Base-by-base conservation (phyloP, 53 echinoderm and acorn worm species). In the Hippasteria phrygiana region DNA sequence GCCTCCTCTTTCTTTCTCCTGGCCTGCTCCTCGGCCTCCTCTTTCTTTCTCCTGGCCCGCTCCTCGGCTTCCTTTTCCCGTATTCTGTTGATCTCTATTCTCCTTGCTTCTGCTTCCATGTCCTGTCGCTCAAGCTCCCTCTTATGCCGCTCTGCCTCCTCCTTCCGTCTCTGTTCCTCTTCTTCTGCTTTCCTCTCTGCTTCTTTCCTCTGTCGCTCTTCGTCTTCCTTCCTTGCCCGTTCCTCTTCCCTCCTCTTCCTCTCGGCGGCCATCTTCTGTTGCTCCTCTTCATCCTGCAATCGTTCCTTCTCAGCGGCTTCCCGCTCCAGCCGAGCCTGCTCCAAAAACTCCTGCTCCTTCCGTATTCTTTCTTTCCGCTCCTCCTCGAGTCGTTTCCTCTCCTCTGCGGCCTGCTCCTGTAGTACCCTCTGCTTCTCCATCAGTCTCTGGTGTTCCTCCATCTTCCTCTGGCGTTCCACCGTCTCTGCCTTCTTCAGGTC, bases 351-450 rank as follows among this genome's bases (percentile, higher is more conserved):
- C 64, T 93, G 73, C 50, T 93, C 92, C 45, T 90, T 71, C 33
- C 89, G 74, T 39, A 89, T 55, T 56, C 66, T 94, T 76, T 85
- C 87, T 31, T 88, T 83, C 55, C 79, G 86, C 42, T 93, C 89
- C 62, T 80, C 92, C 72, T 87, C 90, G 36, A 73, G 37, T 17
- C 87, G 64, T 75, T 87, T 87, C 65, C 90, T 67, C 40, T 94
- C 94, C 43, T 96, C 91, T 26, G 87, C 82, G 5, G 87, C 88
- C 81, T 93, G 91, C 83, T 93, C 93, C 67, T 93, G 89, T 37
- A 96, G 89, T 37, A 81, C 55, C 67, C 62, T 77, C 59, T 87
- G 73, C 88, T 88, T 93, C 74, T 93, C 96, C 43, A 88, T 87
- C 43, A 95, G 92, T n/a, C 45, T 77, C 67, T 91, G 78, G 39